Conservation (phyloP, 2,113 vertebrate species). For the Circaetus cinerascens region DNA sequence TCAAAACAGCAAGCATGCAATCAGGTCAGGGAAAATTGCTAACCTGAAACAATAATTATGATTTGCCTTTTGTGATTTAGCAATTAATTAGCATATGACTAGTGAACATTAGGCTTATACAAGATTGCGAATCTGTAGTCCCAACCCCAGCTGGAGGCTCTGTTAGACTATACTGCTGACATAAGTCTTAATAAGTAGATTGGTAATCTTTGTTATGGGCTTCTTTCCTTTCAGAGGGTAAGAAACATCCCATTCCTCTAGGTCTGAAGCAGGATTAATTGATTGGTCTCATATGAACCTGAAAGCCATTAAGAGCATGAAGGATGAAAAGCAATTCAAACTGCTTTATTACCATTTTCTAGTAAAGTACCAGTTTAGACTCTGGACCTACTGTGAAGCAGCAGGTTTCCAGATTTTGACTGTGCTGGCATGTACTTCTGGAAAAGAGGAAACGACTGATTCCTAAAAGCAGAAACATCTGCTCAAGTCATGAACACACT, state of each 20-base stretch:
- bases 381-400: conserved; percentile 80
- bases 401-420: conserved; percentile 77
- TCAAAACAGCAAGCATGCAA: conserved; percentile 36
- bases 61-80: conserved; percentile 56
- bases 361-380: conserved; percentile 81
- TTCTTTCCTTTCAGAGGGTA: conserved; percentile 57
- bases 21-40: conserved; percentile 31
- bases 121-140: conserved; percentile 33
- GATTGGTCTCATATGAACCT: conserved; percentile 80
- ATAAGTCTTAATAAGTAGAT: conserved; percentile 53
- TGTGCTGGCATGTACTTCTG: conserved; percentile 74
- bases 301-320: conserved; percentile 75
- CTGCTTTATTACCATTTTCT: conserved; percentile 80
- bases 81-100: conserved; percentile 49
- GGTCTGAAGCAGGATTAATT: conserved; percentile 77
- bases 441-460: conserved; percentile 71
- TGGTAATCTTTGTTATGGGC: conserved; percentile 52
- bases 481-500: conserved; percentile 58
- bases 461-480: conserved; percentile 77
- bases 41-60: conserved; percentile 54
- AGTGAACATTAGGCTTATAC: conserved; percentile 8
- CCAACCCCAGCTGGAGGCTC: conserved; percentile 36
- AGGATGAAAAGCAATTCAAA: conserved; percentile 81
- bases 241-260: conserved; percentile 65
- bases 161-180: background rate